Evolutionary conservation across 2,888 invertebrate genomes (phyloP).

Genomic region (Monochamus alternatus): DNA sequence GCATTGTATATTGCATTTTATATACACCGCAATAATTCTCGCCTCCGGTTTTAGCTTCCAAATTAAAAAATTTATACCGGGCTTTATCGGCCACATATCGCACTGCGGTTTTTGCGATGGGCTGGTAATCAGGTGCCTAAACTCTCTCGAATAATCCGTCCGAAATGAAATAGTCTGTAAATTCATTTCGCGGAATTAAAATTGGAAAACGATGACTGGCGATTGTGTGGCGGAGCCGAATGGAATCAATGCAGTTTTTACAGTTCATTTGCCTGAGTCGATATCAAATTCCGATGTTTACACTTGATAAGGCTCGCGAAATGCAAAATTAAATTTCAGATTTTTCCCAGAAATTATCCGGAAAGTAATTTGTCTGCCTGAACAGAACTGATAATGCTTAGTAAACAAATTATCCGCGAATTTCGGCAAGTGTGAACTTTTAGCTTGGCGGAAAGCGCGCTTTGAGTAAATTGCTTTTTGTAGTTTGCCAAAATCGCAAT

Average conservation of each 20-base stretch:
- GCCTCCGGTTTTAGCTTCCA: neutral
- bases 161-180: slow-evolving; percentile 48
- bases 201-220: slow-evolving; percentile 63
- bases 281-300: slow-evolving; percentile 65
- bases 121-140: slow-evolving; percentile 25
- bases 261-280: slow-evolving; percentile 63
- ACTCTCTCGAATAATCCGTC: slow-evolving; percentile 24
- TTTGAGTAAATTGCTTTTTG: neutral
- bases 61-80: slow-evolving; percentile 9
- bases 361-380: slow-evolving; percentile 42
- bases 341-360: slow-evolving; percentile 48
- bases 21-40: neutral
- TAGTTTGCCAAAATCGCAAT: no score
- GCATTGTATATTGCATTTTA: no score
- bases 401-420: slow-evolving; percentile 47
- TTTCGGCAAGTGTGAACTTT: neutral
- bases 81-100: neutral
- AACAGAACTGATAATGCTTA: slow-evolving; percentile 48
- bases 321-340: slow-evolving; percentile 63
- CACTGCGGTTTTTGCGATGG: neutral
- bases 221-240: slow-evolving; percentile 57
- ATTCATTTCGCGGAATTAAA: slow-evolving; percentile 60
- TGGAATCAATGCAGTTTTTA: slow-evolving; percentile 64
- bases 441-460: neutral
- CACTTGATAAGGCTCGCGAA: slow-evolving; percentile 60